These are phyloP conservation scores for Drosophila peninsularis DNA, from an alignment of 2,888 invertebrate species.

Conservation along the genomic window DNA sequence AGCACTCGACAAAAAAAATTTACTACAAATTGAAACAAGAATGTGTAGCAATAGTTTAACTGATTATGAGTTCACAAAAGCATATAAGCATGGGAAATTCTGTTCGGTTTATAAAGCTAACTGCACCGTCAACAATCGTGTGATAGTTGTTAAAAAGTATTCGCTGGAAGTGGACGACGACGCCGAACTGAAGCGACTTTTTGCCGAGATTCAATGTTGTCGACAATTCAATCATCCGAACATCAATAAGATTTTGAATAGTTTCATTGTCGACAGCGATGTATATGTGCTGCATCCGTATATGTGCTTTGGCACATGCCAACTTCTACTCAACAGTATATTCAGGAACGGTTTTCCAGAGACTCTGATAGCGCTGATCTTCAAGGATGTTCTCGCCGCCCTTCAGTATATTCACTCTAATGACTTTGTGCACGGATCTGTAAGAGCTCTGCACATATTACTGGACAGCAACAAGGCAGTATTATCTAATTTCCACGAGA, in stretches of 20 bases:
- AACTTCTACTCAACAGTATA: conserved; percentile 90
- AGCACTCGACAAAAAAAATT: conserved; percentile 20
- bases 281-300: conserved; percentile 92
- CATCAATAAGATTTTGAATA: conserved; percentile 90
- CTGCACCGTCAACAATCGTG: conserved; percentile 88
- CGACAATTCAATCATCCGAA: conserved; percentile 92
- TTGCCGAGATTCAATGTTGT: conserved; percentile 92
- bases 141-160: conserved; percentile 91
- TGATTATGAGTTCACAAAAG: conserved; percentile 89
- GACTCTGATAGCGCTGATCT: conserved; percentile 90
- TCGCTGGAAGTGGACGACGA: conserved; percentile 89
- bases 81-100: conserved; percentile 88
- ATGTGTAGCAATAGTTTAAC: conserved; percentile 87
- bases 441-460: conserved; percentile 93
- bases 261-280: conserved; percentile 91
- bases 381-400: conserved; percentile 91
- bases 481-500: conserved; percentile 92
- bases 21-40: conserved; percentile 18
- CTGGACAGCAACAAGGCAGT: conserved; percentile 89
- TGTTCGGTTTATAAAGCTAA: conserved; percentile 90
- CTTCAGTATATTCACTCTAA: conserved; percentile 93
- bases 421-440: conserved; percentile 93
- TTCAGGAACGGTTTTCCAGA: conserved; percentile 92
- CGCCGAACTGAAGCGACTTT: conserved; percentile 86
- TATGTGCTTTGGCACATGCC: conserved; percentile 93